These are phyloP conservation scores for Aphis craccivora DNA, from an alignment of 1,140 invertebrate species.

Conservation along the genomic window DNA sequence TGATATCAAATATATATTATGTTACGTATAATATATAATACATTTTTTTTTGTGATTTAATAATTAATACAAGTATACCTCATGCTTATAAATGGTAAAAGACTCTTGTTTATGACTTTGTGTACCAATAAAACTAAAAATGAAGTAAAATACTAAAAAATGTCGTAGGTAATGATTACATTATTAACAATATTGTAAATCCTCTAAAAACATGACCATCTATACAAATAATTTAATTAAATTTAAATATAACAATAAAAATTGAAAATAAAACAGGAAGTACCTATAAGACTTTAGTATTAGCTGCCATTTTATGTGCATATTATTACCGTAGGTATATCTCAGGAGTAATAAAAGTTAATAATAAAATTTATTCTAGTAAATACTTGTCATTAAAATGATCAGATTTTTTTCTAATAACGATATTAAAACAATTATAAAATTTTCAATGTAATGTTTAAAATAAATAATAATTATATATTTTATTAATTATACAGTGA, in stretches of 20 bases:
- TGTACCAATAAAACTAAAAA: background rate
- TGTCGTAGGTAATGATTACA: background rate
- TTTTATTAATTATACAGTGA: background rate
- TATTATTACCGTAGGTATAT: background rate
- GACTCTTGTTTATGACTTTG: background rate
- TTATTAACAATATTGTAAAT: background rate
- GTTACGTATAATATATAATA: background rate
- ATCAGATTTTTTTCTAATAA: background rate
- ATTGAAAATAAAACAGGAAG: background rate
- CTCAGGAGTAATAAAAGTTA: background rate
- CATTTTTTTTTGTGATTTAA: background rate
- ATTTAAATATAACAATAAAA: background rate
- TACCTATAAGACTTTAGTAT: background rate
- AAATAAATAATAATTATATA: background rate
- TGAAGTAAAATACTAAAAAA: background rate
- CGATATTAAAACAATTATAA: background rate
- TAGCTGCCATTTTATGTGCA: too few relatives aligned
- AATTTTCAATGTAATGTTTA: background rate
- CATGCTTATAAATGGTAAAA: background rate
- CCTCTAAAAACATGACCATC: background rate
- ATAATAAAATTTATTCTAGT: background rate
- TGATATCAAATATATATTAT: background rate
- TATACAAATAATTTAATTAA: background rate
- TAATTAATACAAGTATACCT: background rate
- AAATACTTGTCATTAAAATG: background rate